Evolutionary conservation across 2,113 vertebrate species (phyloP), one percentile per base, ranked within the genome.

Genomic region (Chamaetylas fuelleborni): DNA sequence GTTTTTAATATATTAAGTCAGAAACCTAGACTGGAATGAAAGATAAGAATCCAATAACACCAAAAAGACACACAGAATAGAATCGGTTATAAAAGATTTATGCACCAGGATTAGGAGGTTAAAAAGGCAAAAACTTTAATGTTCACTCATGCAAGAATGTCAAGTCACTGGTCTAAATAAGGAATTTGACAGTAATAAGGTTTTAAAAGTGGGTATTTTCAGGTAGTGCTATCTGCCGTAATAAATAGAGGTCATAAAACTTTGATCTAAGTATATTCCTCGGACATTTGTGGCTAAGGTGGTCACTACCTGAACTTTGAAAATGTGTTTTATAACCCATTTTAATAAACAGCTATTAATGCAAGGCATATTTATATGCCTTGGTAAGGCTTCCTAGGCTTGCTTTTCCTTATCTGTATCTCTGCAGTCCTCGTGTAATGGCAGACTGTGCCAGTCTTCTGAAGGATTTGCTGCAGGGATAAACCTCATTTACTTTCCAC

Each of bases 41-140:
- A 97, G 95, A 95, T 97, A 97, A 96, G 96, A 91, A 91, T 96
- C 95, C 97, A 97, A 79, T 96, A 97, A 95, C 70, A 94, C 74
- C 81, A 82, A 88, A 96, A 97, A 96, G 90, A 95, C 85, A 94
- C 60, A 92, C 31, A 95, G 90, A 97, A 97, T 86, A 96, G 93
- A 97, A 97, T 93, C 19, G 7, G 42, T 79, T 97, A 92, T 97
- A 96, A 97, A 97, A 97, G 86, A 98, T 98, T 97, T 97, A 97
- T 97, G 91, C 74, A 89, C 40, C 50, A 92, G 95, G 96, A 97
- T 95, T 96, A 95, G 81, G 88, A 98, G 97, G 97, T 97, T 98
- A 97, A 97, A 97, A 97, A 98, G 96, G 95, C 97, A 97, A 96
- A 97, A 96, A 91, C 93, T 97, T 96, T 95, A 95, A 91, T 94